Evolutionary conservation across 2,888 invertebrate species (phyloP), one percentile per base, ranked within the genome.

Genomic region (Ennomos erosarius): DNA sequence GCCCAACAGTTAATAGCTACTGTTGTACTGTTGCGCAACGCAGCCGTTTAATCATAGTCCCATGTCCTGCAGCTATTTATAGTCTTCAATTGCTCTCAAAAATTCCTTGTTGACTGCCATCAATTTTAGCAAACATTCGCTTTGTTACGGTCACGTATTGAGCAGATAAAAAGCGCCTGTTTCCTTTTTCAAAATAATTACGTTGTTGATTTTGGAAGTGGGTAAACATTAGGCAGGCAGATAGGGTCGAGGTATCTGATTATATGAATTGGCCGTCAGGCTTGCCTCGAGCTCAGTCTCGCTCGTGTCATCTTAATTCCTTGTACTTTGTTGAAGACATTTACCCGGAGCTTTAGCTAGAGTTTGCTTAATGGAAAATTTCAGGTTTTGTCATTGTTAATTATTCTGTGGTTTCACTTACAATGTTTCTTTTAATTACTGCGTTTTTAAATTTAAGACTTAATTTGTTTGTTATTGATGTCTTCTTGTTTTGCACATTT

Each of bases 21-120:
- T 71, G 69, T 81, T 76, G 68, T 67, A 64, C 55, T 71, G 69
- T 81, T 76, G 72, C 74, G 70, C 76, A 84, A 84, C 76, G 73
- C 69, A 78, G 71, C 73, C 71, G 73, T 83, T 85, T 84, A 78
- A 84, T 80, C 78, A 79, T 74, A 73, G 72, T 81, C 73, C 68
- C 76, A 82, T 82, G 76, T 81, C 80, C 76, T 75, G 71, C 8
- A 67, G 81, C 83, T 86, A 88, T 87, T 86, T 83, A 80, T 85
- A 26, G 67, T 68, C 66, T 70, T 26, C 67, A 65, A 76, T 69
- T 65, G 65, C 64, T 74, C 68, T 73, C 70, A 73, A 73, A 74
- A 69, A 74, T 71, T 74, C 72, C 67, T 76, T 70, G 68, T 68
- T 68, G 47, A 65, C 58, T 68, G 70, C 74, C 71, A 69, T 69